Evolutionary conservation across 35 echinoderm and acorn worm genomes (phyloP), one percentile per base, ranked within the genome.

Genomic region (Acanthaster planci): DNA sequence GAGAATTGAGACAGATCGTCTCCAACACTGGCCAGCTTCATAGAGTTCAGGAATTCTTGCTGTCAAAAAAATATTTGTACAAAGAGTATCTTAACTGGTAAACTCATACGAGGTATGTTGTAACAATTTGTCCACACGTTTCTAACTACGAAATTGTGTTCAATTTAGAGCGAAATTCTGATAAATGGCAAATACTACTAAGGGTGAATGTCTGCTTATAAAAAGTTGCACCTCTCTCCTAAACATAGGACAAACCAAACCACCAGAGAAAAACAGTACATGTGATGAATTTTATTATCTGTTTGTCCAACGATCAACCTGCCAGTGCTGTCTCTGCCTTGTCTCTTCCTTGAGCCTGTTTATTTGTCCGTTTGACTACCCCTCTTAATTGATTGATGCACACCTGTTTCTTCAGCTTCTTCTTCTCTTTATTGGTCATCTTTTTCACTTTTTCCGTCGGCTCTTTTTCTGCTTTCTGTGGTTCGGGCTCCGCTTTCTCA

Each of bases 341-440:
- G n/a, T n/a, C n/a, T n/a, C n/a, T n/a, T n/a, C n/a, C n/a, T n/a
- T n/a, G n/a, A 37, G 30, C 29, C 14, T 38, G 14, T 52, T 1
- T 44, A 14, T 26, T 19, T 86, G 5, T 5, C 54, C 51, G 8
- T 35, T 6, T 30, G 14, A 68, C 0, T 39, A 19, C 30, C 29
- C 21, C 23, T 32, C 40, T 36, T 87, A 16, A n/a, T n/a, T 5
- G 0, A 47, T n/a, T 47, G 36, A 55, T 80, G 51, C 92, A 21
- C 47, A 87, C 93, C 85, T 82, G 84, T 67, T 95, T 95, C 58
- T 92, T 95, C 9, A 39, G 72, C 85, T 92, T 96, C 82, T 96
- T 96, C 82, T 84, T 72, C 27, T 96, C 89, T 53, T 96, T 95
- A 38, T 86, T 92, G 57, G 85, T 96, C 85, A 96, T 96, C 47